Evolutionary conservation across 2,113 vertebrate genomes (phyloP).

Genomic region (Aix galericulata): DNA sequence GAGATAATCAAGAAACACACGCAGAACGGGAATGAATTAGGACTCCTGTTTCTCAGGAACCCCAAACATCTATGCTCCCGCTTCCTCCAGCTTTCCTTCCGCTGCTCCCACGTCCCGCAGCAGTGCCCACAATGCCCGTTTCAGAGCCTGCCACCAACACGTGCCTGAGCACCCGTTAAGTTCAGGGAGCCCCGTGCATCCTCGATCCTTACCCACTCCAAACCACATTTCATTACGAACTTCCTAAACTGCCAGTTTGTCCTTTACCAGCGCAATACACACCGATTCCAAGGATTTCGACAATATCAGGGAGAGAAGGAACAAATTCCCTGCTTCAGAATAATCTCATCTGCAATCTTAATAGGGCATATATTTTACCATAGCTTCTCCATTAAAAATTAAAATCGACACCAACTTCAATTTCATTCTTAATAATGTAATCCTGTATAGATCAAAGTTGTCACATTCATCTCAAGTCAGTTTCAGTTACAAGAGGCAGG

Average conservation of each 20-base stretch:
- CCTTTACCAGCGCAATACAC: not conserved
- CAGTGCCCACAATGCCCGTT: not conserved
- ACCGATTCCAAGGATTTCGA: not conserved
- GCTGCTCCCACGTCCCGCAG: not conserved
- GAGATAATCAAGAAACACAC: constrained; percentile 27
- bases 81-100: not conserved
- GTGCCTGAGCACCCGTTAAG: too few relatives aligned
- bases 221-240: rapidly evolving
- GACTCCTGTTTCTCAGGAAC: not conserved
- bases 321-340: not conserved
- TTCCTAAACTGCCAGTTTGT: not conserved
- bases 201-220: not conserved
- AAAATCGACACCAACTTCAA: not conserved
- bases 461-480: not conserved
- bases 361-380: not conserved
- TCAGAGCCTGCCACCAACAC: rapidly evolving
- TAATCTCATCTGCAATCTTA: not conserved
- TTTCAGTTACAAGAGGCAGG: not conserved
- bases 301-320: not conserved
- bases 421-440: not conserved
- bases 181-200: not conserved
- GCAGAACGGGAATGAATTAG: not conserved
- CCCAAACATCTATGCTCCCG: not conserved
- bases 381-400: not conserved
- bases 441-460: not conserved